Percentiles rank a stretch among this genome's conserved stretches.
Conservation (phyloP, 1,140 invertebrate genomes). For the Drosophila sp. region DNA sequence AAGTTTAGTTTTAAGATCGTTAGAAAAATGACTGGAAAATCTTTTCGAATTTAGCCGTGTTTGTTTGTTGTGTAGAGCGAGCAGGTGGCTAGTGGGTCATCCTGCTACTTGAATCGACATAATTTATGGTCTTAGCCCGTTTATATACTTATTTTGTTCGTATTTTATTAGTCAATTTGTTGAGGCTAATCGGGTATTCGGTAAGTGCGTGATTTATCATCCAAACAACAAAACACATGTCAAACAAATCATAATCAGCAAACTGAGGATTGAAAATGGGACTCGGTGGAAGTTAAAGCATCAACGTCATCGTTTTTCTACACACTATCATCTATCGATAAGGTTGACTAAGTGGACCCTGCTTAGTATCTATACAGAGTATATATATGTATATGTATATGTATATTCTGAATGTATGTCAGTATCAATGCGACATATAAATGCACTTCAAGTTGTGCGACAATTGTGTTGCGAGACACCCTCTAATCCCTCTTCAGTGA, state of each 20-base stretch:
- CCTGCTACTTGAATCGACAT: background rate
- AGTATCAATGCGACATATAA: constrained; percentile 27
- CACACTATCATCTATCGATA: constrained; percentile 28
- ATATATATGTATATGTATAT: background rate
- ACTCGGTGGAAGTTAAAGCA: background rate
- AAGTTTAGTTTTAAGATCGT: too few species aligned
- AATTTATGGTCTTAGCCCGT: constrained; percentile 20
- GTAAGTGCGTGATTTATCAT: constrained; percentile 60
- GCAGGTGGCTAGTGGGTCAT: background rate
- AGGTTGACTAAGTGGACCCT: constrained; percentile 24
- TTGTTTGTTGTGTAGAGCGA: background rate
- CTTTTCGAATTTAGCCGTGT: background rate
- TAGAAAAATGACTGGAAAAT: background rate
- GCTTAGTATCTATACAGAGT: constrained; percentile 8
- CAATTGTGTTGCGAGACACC: constrained; percentile 10
- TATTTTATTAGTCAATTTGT: constrained; percentile 51
- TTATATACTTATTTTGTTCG: constrained; percentile 7
- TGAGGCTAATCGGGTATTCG: constrained; percentile 55
- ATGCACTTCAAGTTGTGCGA: constrained; percentile 33
- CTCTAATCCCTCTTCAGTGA: constrained; percentile 30
- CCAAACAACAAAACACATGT: constrained; percentile 28
- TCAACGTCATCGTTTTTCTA: constrained; percentile 9
- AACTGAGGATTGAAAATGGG: constrained; percentile 9
- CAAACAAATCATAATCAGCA: constrained; percentile 27
- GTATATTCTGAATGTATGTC: background rate